A percentile compares a stretch with the other conserved stretches of the same genome.
phyloP scores from a whole-genome alignment of 2,888 invertebrate species.

The Nephrotoma appendiculata region DNA sequence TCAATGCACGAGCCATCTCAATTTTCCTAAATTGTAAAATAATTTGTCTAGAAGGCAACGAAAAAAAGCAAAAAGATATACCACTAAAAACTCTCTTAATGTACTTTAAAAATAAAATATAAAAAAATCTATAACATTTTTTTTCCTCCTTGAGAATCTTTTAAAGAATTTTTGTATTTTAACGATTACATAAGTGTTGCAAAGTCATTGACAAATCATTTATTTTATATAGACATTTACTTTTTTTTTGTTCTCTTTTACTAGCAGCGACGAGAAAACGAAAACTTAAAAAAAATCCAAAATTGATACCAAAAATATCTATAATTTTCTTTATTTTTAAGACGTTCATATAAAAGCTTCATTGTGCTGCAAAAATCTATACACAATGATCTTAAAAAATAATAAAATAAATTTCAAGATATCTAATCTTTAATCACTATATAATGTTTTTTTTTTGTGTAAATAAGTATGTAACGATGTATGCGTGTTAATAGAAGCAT shows the following conservation, averaged over 20 bases:
- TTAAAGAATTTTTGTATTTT: not conserved
- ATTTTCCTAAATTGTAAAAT: not conserved
- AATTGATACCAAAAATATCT: not conserved
- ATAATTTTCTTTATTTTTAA: not conserved
- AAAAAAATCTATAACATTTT: not conserved
- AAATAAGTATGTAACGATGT: not conserved
- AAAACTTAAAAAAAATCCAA: not conserved
- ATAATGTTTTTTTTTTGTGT: not conserved
- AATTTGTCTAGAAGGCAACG: not conserved
- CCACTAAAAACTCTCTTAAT: not conserved
- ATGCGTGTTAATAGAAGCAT: not conserved
- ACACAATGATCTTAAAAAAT: not conserved
- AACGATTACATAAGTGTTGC: not conserved
- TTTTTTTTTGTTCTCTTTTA: not conserved
- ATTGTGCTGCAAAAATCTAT: not conserved
- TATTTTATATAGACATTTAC: not conserved
- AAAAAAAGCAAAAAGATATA: not conserved
- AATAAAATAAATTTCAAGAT: not conserved
- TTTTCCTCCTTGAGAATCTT: not conserved
- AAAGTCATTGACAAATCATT: not conserved
- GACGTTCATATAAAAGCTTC: not conserved
- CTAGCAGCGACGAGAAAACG: not conserved
- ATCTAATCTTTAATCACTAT: not conserved
- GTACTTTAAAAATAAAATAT: not conserved
- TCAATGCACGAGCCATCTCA: not conserved